Percentiles rank a stretch among this genome's conserved stretches.
Conservation (phyloP, 2,113 vertebrate genomes). For the Chaenocephalus aceratus region DNA sequence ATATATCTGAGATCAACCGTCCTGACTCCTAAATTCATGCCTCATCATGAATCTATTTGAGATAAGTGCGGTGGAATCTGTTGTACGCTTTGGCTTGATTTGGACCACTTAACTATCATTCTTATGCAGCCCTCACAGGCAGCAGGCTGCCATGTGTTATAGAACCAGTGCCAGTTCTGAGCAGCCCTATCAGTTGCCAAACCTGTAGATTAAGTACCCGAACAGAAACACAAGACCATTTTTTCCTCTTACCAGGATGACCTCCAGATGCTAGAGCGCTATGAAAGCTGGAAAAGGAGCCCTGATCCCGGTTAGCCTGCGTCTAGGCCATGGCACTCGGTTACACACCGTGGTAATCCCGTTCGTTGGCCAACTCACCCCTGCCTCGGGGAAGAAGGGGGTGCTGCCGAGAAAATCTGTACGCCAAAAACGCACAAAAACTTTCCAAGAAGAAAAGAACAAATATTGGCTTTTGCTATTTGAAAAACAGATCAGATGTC, state of each 20-base stretch:
- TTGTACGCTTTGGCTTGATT: constrained; percentile 66
- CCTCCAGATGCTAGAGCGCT: constrained; percentile 64
- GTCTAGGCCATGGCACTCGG: constrained; percentile 64
- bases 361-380: constrained; percentile 71
- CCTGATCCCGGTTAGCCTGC: constrained; percentile 60
- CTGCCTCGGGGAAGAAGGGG: constrained; percentile 62
- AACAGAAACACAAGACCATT: constrained; percentile 60
- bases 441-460: constrained; percentile 65
- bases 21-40: constrained; percentile 52
- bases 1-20: constrained; percentile 50
- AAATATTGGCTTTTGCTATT: constrained; percentile 64
- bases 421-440: constrained; percentile 53
- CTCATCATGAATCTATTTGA: constrained; percentile 63
- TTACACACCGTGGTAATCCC: constrained; percentile 78
- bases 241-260: constrained; percentile 55
- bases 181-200: constrained; percentile 59
- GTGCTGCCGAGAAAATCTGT: constrained; percentile 67
- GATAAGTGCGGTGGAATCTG: constrained; percentile 70
- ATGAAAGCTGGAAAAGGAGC: constrained; percentile 61
- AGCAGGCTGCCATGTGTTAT: constrained; percentile 65
- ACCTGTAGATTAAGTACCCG: constrained; percentile 73
- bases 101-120: constrained; percentile 66
- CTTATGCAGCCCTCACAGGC: constrained; percentile 64
- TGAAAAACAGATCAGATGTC: constrained; percentile 62
- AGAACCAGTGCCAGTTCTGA: constrained; percentile 59